Percentiles rank a stretch among this genome's conserved stretches.
Conservation (phyloP, 2,797 vertebrate genomes). For the Avahi laniger region DNA sequence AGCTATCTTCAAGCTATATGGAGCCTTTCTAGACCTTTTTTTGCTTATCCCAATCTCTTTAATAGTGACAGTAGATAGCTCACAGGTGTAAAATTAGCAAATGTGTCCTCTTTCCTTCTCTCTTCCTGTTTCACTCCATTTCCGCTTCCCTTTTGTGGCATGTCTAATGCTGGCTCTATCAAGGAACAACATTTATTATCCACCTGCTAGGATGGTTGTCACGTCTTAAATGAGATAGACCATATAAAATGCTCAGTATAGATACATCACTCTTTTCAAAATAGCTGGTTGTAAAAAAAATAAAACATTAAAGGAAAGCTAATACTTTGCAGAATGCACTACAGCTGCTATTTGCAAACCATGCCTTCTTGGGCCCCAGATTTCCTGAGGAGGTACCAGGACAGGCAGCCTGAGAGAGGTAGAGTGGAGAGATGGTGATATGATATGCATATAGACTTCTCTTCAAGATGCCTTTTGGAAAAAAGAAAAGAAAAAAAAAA, state of each 20-base stretch:
- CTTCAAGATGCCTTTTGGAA: not conserved
- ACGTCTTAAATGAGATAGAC: slow-evolving; percentile 5
- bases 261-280: not conserved
- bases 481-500: not conserved
- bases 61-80: not conserved
- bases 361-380: not conserved
- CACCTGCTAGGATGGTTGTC: not conserved
- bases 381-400: not conserved
- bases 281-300: not conserved
- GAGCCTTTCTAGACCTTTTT: not conserved
- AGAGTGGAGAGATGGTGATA: accelerated
- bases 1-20: not conserved
- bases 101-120: not conserved
- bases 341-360: not conserved
- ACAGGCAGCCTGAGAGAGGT: too few species aligned
- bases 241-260: not conserved
- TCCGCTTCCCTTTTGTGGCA: not conserved
- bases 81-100: not conserved
- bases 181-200: not conserved
- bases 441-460: not conserved
- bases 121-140: not conserved
- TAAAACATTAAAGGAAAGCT: not conserved
- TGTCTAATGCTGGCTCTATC: not conserved
- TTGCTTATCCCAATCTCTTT: not conserved
- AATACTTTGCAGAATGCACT: not conserved